Percentiles rank a stretch among this genome's conserved stretches.
phyloP scores from a whole-genome alignment of 92 coral and sea anemone species.

The Plumapathes pennacea region DNA sequence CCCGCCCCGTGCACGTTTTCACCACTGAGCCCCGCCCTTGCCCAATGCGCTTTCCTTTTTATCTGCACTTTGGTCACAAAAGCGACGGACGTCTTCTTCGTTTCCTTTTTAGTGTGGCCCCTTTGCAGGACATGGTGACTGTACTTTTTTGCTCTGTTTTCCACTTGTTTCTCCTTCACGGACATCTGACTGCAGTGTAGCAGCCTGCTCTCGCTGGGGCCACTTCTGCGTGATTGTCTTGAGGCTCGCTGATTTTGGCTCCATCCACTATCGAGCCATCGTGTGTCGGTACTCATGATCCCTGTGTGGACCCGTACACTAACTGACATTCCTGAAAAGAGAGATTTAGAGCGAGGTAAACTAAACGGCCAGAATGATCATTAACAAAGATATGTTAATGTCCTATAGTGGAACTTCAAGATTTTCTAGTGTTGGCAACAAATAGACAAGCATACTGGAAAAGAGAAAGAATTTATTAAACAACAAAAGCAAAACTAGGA shows the following conservation, averaged over 20 bases:
- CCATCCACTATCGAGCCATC: conserved; percentile 37
- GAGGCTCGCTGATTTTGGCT: conserved; percentile 22
- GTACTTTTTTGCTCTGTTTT: conserved; percentile 10
- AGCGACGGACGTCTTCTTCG: conserved; percentile 6
- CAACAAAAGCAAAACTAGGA: too few species aligned
- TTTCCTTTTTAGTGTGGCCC: conserved; percentile 4
- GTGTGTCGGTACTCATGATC: conserved; percentile 10
- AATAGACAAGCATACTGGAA: too few species aligned
- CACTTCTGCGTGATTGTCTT: conserved; percentile 26
- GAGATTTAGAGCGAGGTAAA: too few species aligned
- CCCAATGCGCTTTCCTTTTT: conserved; percentile 12
- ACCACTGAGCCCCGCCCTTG: not conserved
- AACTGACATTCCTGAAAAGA: too few species aligned
- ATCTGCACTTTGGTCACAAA: conserved; percentile 84
- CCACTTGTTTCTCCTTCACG: conserved; percentile 15
- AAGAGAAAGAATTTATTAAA: too few species aligned
- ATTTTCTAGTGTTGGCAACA: too few species aligned
- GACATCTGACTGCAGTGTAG: conserved; percentile 53
- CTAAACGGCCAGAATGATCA: too few species aligned
- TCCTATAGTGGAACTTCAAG: too few species aligned
- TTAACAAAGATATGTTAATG: too few species aligned
- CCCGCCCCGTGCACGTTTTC: not conserved
- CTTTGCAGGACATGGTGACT: conserved; percentile 1
- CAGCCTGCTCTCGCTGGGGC: conserved; percentile 24
- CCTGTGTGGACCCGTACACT: too few species aligned